Conservation (phyloP, 2,888 invertebrate genomes). For the Boloria selene region DNA sequence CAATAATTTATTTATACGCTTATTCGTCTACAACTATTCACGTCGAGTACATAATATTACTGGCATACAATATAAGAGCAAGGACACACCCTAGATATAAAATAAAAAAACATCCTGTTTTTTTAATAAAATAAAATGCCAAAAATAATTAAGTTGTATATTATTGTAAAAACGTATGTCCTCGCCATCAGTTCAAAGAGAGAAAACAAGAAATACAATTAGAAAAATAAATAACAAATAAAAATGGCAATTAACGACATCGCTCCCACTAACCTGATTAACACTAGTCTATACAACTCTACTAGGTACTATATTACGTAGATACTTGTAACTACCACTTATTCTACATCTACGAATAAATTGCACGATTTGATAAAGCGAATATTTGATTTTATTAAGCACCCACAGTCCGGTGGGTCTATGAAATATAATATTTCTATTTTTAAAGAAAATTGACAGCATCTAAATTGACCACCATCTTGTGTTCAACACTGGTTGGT, state of each 20-base stretch:
- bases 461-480: constrained; percentile 56
- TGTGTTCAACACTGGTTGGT: constrained; percentile 41
- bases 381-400: constrained; percentile 58
- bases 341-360: constrained; percentile 71
- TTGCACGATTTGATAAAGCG: constrained; percentile 81
- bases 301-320: constrained; percentile 50
- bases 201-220: constrained; percentile 67
- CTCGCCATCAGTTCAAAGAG: constrained; percentile 49
- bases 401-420: constrained; percentile 56
- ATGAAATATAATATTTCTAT: constrained; percentile 38
- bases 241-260: constrained; percentile 66
- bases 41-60: constrained; percentile 66
- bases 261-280: constrained; percentile 45
- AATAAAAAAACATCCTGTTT: constrained; percentile 14
- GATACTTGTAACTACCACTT: constrained; percentile 67
- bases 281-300: constrained; percentile 61
- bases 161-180: constrained; percentile 32
- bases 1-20: constrained; percentile 58
- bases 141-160: not conserved
- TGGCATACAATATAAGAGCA: constrained; percentile 67
- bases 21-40: constrained; percentile 56
- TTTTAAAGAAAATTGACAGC: constrained; percentile 55
- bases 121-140: not conserved
- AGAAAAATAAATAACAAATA: constrained; percentile 79
- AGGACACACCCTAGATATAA: constrained; percentile 39